Evolutionary conservation across 1,140 invertebrate species (phyloP).

Genomic region (Probaryconus sp.): DNA sequence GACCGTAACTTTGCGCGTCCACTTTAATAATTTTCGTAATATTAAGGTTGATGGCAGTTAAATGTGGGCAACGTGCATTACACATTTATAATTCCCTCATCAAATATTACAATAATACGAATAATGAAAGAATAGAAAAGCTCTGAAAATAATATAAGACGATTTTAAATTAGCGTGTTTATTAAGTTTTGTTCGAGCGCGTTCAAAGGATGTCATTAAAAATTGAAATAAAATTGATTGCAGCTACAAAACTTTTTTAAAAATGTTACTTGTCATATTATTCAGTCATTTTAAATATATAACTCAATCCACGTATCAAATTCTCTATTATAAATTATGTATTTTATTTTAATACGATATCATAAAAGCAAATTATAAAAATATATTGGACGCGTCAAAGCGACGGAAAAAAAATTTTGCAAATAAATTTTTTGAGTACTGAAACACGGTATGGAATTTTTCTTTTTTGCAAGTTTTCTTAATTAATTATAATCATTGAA

Average conservation of each 20-base stretch:
- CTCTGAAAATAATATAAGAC: conserved; percentile 7
- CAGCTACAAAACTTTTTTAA: conserved; percentile 1
- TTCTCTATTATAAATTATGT: too few relatives aligned
- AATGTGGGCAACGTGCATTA: conserved; percentile 28
- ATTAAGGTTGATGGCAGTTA: conserved; percentile 32
- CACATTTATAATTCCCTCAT: conserved; percentile 29
- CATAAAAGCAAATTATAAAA: too few relatives aligned
- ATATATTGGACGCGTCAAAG: too few relatives aligned
- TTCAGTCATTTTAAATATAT: too few relatives aligned
- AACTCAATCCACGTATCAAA: too few relatives aligned
- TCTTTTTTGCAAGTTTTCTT: too few relatives aligned
- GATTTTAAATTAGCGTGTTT: conserved; percentile 14
- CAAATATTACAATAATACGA: conserved; percentile 26
- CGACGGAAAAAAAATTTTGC: too few relatives aligned
- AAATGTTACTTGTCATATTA: too few relatives aligned
- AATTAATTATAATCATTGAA: too few relatives aligned
- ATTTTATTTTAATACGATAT: too few relatives aligned
- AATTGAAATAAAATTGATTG: conserved; percentile 3
- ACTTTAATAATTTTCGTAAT: conserved; percentile 53
- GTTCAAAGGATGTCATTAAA: background rate
- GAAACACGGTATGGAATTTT: too few relatives aligned
- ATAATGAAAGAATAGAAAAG: conserved; percentile 10
- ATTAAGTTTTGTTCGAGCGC: background rate
- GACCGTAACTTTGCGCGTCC: conserved; percentile 59
- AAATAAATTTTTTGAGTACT: too few relatives aligned